Conservation (phyloP, 2,888 invertebrate genomes). For the Neuroscelio doddi region DNA sequence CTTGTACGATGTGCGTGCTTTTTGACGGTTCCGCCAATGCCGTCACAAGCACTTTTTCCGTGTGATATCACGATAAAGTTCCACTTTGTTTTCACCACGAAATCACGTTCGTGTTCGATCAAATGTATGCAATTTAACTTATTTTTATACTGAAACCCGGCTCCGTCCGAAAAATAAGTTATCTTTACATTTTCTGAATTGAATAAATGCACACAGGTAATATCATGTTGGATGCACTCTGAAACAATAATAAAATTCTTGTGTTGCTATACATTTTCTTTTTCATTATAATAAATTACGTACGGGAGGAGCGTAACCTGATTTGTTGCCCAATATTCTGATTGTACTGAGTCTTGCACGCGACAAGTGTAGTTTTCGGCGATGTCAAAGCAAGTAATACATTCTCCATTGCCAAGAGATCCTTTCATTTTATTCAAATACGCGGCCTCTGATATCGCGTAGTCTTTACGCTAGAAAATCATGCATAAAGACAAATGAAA, state of each 20-base stretch:
- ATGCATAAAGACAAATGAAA: constrained; percentile 15
- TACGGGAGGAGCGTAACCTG: constrained; percentile 18
- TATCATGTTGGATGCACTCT: constrained; percentile 11
- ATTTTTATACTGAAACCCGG: no score
- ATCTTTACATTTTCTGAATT: constrained; percentile 21
- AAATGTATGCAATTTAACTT: constrained; percentile 30
- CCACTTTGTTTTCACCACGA: constrained; percentile 18
- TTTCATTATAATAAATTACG: constrained; percentile 19
- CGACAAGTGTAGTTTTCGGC: constrained; percentile 33
- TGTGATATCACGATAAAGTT: constrained; percentile 36
- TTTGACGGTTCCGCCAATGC: constrained; percentile 25
- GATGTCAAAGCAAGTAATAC: constrained; percentile 20
- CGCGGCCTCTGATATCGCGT: constrained; percentile 20
- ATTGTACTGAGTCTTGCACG: constrained; percentile 25
- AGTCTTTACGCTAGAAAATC: no score
- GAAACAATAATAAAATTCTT: constrained; percentile 15
- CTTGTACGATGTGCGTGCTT: constrained; percentile 26
- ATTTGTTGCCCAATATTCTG: constrained; percentile 13
- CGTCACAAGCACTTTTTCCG: constrained; percentile 29
- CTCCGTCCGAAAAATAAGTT: constrained; percentile 23
- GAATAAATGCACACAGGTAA: constrained; percentile 17
- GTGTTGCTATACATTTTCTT: constrained; percentile 10
- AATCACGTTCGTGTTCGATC: constrained; percentile 15
- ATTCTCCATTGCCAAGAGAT: constrained; percentile 17
- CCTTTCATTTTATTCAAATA: constrained; percentile 24